phyloP scores from a whole-genome alignment of 1,140 invertebrate genomes.

The Matsumurasca onukii region DNA sequence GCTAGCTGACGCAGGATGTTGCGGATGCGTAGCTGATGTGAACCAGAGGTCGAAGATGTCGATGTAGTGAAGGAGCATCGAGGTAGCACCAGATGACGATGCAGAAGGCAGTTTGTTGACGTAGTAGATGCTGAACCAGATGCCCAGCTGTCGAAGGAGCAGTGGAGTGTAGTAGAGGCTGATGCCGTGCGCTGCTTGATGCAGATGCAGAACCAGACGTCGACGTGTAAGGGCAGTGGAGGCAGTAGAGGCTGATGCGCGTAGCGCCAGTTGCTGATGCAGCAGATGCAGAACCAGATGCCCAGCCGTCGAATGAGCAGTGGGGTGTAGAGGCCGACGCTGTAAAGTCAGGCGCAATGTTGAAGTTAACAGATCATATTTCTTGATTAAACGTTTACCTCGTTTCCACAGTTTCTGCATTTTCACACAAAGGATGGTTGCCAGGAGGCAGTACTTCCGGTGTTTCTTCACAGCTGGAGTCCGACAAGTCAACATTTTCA shows the following conservation, averaged over 20 bases:
- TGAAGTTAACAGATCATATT: too few relatives aligned
- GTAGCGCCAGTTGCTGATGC: neutral
- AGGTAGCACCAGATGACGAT: neutral
- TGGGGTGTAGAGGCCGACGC: neutral
- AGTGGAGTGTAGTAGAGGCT: neutral
- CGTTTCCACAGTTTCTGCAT: too few relatives aligned
- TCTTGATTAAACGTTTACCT: too few relatives aligned
- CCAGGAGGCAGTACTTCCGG: too few relatives aligned
- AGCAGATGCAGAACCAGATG: too few relatives aligned
- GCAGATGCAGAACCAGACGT: neutral
- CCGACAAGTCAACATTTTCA: too few relatives aligned
- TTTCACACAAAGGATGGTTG: too few relatives aligned
- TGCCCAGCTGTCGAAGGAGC: neutral
- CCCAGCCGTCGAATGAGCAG: too few relatives aligned
- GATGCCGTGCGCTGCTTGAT: slow-evolving; percentile 10
- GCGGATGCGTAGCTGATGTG: neutral
- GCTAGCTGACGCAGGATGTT: neutral
- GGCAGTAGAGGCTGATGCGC: too few relatives aligned
- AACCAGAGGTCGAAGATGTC: slow-evolving; percentile 12
- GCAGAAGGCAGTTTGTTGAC: neutral
- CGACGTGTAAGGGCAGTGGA: too few relatives aligned
- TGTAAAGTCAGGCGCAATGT: too few relatives aligned
- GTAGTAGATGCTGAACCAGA: slow-evolving; percentile 10
- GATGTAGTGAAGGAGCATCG: slow-evolving; percentile 1
- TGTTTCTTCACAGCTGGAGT: too few relatives aligned